Evolutionary conservation across 2,888 invertebrate species (phyloP).

Genomic region (Eupithecia subumbrata): DNA sequence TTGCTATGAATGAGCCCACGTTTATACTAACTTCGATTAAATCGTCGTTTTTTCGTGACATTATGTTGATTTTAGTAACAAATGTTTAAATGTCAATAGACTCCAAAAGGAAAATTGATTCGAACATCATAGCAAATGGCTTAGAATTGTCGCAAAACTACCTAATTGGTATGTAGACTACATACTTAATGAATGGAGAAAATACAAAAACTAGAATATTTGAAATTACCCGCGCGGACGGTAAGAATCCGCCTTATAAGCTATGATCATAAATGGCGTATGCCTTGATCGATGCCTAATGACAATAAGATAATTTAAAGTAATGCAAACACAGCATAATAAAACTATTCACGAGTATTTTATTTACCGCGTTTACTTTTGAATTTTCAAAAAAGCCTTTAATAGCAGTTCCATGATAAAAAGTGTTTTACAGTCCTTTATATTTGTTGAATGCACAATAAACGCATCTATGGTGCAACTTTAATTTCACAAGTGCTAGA

Average conservation of each 20-base stretch:
- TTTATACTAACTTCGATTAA: too few species aligned
- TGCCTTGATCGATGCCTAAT: not conserved
- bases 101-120: too few species aligned
- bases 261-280: not conserved
- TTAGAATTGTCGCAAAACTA: too few species aligned
- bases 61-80: too few species aligned
- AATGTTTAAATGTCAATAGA: too few species aligned
- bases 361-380: not conserved
- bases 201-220: too few species aligned
- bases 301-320: not conserved
- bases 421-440: not conserved
- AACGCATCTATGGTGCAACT: conserved; percentile 12
- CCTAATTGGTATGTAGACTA: too few species aligned
- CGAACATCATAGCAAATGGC: too few species aligned
- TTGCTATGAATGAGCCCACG: too few species aligned
- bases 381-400: not conserved
- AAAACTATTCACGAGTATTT: not conserved
- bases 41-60: too few species aligned
- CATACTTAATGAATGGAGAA: too few species aligned
- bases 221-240: too few species aligned
- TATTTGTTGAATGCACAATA: not conserved
- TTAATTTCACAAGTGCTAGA: conserved; percentile 29
- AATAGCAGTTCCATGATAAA: not conserved
- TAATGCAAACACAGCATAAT: not conserved
- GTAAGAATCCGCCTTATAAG: not conserved